These are phyloP conservation scores for Pica pica DNA, from an alignment of 2,113 vertebrate species.

Conservation along the genomic window DNA sequence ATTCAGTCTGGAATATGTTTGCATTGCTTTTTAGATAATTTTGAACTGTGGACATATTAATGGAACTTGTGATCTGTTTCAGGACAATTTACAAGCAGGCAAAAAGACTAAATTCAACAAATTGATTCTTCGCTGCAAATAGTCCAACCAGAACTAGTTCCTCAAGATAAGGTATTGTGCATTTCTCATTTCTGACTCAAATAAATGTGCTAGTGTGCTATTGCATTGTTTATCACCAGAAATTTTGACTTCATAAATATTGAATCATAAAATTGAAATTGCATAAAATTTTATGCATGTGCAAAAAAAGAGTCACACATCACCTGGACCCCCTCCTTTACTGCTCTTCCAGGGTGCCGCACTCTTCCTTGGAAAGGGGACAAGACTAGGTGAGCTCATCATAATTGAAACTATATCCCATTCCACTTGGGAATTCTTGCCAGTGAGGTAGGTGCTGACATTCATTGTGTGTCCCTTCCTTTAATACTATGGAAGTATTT, in stretches of 20 bases:
- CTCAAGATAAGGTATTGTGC: neutral
- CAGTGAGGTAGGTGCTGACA: neutral
- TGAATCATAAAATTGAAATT: neutral
- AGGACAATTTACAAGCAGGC: neutral
- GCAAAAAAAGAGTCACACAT: neutral
- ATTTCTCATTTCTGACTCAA: neutral
- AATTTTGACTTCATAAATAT: neutral
- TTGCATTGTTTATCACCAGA: neutral
- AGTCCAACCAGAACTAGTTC: neutral
- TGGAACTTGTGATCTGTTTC: constrained; percentile 4
- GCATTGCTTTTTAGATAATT: constrained; percentile 1
- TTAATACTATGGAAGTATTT: too few species aligned
- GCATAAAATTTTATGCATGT: neutral
- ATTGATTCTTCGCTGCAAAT: neutral
- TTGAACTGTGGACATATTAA: neutral
- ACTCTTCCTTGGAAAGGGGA: neutral
- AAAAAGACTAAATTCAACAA: constrained; percentile 1
- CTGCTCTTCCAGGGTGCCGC: neutral
- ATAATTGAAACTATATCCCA: neutral
- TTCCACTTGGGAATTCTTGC: neutral
- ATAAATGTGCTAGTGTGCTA: neutral
- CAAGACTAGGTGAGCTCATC: neutral
- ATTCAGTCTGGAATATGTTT: neutral
- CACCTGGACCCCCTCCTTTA: neutral
- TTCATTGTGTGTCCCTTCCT: neutral